Evolutionary conservation across 2,888 invertebrate species (phyloP), one percentile per base, ranked within the genome.

Genomic region (Nemotelus nigrinus): DNA sequence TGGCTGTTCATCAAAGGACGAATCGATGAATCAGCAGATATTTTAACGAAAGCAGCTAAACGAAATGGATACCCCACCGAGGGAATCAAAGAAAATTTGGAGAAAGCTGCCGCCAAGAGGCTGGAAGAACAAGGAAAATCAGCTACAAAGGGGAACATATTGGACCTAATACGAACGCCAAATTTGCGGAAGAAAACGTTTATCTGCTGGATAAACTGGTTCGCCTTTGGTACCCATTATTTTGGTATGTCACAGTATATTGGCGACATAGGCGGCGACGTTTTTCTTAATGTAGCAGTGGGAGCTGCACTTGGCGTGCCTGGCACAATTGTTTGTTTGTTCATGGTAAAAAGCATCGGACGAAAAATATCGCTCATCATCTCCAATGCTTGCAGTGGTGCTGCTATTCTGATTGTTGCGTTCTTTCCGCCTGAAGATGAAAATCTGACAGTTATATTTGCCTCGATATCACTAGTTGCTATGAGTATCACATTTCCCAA

Each of bases 201-300:
- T 3, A 91, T 91, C 58, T 92, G 94, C 83, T 91, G 92, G 82
- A 93, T 92, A 85, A 93, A 93, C 84, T 96, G 95, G 96, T 89
- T 94, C 76, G 93, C 94, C 1, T 93, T 94, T 79, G 95, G 96
- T 3, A 89, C 96, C 84, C 93, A 95, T 81, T 95, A 96, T 87
- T 97, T 94, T 83, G 96, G 96, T 0, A 92, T 96, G n/a, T 93
- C 94, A 0, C 94, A 95, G 84, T 95, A 94, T 86, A 92, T 94
- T 77, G 93, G 94, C 0, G 91, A 93, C 82, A 89, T 94, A 3
- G 93, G 92, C 0, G 95, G 95, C 2, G 89, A 95, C 82, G 93
- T 95, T 78, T 96, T 96, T 85, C 83, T 92, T 5, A 96, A 96
- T 84, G 95, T 96, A 74, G 92, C 95, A n/a, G 88, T 96, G 10